Evolutionary conservation across 2,113 vertebrate species (phyloP), one percentile per base, ranked within the genome.

Genomic region (Albula glossodonta): DNA sequence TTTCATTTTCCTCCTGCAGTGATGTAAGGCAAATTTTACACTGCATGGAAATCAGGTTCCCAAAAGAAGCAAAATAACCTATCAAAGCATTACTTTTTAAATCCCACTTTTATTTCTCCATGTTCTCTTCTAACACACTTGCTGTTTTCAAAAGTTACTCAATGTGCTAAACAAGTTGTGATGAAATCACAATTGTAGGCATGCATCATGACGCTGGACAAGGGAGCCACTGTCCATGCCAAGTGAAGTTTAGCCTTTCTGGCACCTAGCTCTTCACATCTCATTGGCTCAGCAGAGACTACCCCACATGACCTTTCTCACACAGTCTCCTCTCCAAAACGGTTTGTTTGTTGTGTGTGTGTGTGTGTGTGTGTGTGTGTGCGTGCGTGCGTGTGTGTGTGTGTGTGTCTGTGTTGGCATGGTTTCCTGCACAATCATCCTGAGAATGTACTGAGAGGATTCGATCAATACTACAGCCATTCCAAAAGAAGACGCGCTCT

Each of bases 191-290:
- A 7, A 70, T 51, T 25, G 17, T 11, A 49, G 77, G 70, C 83
- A 74, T 31, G 53, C 31, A 63, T 49, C 49, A 56, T 74, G 6
- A 22, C 83, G 7, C 66, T 22, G n/a, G 31, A 41, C 49, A 17
- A 51, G 57, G 41, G 56, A 22, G 57, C 8, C 63, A 50, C 48
- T 50, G 22, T 17, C 66, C 8, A 12, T 74, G 63, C 83, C 83
- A 74, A 25, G 60, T 83, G 53, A 22, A 83, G 60, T 83, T 83
- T 50, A 49, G 56, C 22, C 48, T 83, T 57, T 60, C 82, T 74
- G 12, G 66, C 70, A 15, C 17, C 19, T 74, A 9, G 63, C 77
- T 77, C 70, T 63, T 74, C 48, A 84, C 52, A 51, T 84, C 22
- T 74, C 7, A 56, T 56, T 56, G 60, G 49, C 63, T 74, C 13